Percentiles rank a stretch among this genome's conserved stretches.
These are phyloP conservation scores for Allygus modestus DNA, from an alignment of 2,888 invertebrate species.

Conservation along the genomic window DNA sequence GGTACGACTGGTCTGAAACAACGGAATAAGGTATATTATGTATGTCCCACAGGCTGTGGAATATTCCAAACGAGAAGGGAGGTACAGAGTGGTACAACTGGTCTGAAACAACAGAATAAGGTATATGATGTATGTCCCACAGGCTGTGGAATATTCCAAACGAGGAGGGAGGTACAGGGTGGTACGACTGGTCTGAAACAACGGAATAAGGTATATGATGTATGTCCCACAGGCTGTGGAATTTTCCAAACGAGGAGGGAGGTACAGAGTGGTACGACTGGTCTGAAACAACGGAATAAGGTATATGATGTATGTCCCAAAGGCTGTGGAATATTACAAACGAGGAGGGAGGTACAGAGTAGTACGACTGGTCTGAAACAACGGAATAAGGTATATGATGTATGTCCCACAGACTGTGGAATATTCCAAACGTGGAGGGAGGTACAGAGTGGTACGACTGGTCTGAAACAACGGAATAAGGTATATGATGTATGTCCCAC, in stretches of 20 bases:
- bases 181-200: too few species aligned
- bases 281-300: constrained; percentile 11
- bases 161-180: too few species aligned
- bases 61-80: too few species aligned
- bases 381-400: not conserved
- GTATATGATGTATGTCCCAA: constrained; percentile 14
- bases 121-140: too few species aligned
- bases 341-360: constrained; percentile 30
- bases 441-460: not conserved
- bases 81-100: too few species aligned
- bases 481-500: too few species aligned
- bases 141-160: too few species aligned
- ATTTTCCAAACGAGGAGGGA: constrained; percentile 49
- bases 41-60: too few species aligned
- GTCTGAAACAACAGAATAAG: too few species aligned
- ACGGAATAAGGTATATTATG: too few species aligned
- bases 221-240: constrained; percentile 36
- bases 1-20: too few species aligned
- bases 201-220: too few species aligned
- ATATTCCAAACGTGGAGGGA: constrained; percentile 51
- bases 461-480: constrained; percentile 13
- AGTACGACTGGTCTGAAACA: constrained; percentile 20
- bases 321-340: constrained; percentile 50
- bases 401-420: constrained; percentile 25
- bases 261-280: constrained; percentile 8